Evolutionary conservation across 2,113 vertebrate species (phyloP), one percentile per base, ranked within the genome.

Genomic region (Istiophorus platypterus): DNA sequence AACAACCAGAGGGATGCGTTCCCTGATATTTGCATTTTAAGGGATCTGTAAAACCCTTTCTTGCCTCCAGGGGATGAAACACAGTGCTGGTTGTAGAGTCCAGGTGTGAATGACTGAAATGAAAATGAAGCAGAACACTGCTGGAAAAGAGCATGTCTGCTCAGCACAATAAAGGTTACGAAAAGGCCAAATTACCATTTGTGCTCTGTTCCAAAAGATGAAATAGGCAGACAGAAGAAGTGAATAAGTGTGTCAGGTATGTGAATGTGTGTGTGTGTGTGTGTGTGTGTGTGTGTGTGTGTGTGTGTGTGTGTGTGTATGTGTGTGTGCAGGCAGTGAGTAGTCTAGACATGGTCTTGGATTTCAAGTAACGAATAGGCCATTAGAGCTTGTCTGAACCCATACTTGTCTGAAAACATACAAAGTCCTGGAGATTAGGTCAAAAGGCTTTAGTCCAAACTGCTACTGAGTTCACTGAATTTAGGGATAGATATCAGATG

Each of bases 361-460:
- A 77, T 91, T 92, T 90, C 82, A 91, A 79, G 72, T 76, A 62
- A 8, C 82, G 80, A 79, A 90, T 86, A 87, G 67, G 72, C 54
- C 74, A 83, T 29, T 27, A 85, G 86, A 89, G 86, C 87, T 90
- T 85, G 86, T 91, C 89, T 83, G 78, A 73, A 66, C 56, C 34
- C 3, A n/a, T n/a, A n/a, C n/a, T n/a, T n/a, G n/a, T n/a, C n/a
- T n/a, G 47, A 85, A 83, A 88, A 84, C 41, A 58, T 51, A 65
- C 27, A 88, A 86, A 72, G 63, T 72, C 29, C 27, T 80, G 77
- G 77, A 65, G 41, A 84, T 54, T 57, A 70, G 69, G 87, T 87
- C 59, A 78, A 83, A 85, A 83, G 66, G 27, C 71, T 76, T 81
- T 65, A 78, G 20, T 39, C 51, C 27, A 73, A 85, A 82, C 64